phyloP scores from a whole-genome alignment of 2,888 invertebrate genomes.

The Lasioglossum pauxillum region DNA sequence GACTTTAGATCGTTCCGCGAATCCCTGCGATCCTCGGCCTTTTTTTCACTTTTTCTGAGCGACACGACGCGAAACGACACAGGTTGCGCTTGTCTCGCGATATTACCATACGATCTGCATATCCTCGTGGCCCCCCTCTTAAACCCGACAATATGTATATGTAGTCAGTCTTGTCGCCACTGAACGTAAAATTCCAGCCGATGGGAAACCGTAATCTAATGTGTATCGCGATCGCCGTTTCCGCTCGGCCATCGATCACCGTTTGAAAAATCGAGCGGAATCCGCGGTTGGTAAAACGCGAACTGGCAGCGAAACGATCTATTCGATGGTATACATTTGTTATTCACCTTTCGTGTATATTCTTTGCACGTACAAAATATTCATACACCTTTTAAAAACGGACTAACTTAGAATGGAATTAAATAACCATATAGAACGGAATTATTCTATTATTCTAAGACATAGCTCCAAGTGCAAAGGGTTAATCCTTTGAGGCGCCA shows the following conservation, averaged over 20 bases:
- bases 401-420: too few relatives aligned
- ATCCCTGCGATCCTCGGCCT: constrained; percentile 32
- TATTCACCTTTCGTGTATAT: too few relatives aligned
- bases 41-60: constrained; percentile 13
- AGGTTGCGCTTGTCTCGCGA: constrained; percentile 77
- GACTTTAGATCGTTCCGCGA: constrained; percentile 33
- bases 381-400: too few relatives aligned
- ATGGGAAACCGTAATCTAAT: constrained; percentile 17
- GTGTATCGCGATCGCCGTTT: constrained; percentile 21
- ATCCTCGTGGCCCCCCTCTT: constrained; percentile 64
- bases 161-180: constrained; percentile 20
- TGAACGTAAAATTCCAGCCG: constrained; percentile 52
- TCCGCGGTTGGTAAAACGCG: not conserved
- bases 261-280: not conserved
- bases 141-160: constrained; percentile 57
- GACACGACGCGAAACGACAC: constrained; percentile 55
- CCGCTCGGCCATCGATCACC: constrained; percentile 15
- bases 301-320: not conserved
- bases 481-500: too few relatives aligned
- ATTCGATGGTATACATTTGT: not conserved
- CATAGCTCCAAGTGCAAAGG: too few relatives aligned
- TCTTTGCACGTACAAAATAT: too few relatives aligned
- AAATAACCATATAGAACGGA: too few relatives aligned
- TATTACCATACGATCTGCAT: constrained; percentile 83
- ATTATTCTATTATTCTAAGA: too few relatives aligned